Percentiles rank a stretch among this genome's conserved stretches.
phyloP scores from a whole-genome alignment of 2,113 vertebrate genomes.

The Illadopsis cleaveri region DNA sequence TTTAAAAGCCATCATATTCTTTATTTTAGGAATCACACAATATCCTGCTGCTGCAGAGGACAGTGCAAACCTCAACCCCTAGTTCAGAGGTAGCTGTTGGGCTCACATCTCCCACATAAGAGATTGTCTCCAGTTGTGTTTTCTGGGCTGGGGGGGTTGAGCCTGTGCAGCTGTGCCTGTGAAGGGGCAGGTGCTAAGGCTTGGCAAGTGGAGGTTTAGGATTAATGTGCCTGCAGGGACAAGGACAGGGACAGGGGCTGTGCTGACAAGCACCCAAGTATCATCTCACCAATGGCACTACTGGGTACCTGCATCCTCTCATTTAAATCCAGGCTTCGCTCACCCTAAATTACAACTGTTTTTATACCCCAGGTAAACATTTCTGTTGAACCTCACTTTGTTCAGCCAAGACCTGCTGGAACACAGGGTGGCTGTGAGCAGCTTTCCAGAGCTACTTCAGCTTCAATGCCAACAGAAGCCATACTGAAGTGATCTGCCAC shows the following conservation, averaged over 20 bases:
- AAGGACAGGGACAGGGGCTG: neutral
- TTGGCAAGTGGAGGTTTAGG: neutral
- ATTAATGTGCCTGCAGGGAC: rapidly evolving
- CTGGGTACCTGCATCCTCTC: neutral
- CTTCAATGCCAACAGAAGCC: neutral
- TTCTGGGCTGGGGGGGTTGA: neutral
- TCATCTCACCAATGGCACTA: rapidly evolving
- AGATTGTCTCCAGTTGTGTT: neutral
- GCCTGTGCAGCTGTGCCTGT: neutral
- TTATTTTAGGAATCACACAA: neutral
- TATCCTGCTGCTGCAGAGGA: rapidly evolving
- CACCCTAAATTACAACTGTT: neutral
- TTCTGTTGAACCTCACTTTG: neutral
- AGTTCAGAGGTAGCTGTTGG: neutral
- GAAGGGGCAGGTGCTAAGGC: neutral
- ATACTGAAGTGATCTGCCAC: rapidly evolving
- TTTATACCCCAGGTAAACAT: neutral
- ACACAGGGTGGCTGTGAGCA: rapidly evolving
- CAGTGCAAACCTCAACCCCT: neutral
- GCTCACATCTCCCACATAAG: neutral
- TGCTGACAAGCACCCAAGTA: neutral
- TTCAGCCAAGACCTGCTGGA: neutral
- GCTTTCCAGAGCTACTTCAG: neutral
- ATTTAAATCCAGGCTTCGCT: neutral
- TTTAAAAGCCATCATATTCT: neutral